Evolutionary conservation across 2,888 invertebrate genomes (phyloP).

Genomic region (Epicampocera succincta): DNA sequence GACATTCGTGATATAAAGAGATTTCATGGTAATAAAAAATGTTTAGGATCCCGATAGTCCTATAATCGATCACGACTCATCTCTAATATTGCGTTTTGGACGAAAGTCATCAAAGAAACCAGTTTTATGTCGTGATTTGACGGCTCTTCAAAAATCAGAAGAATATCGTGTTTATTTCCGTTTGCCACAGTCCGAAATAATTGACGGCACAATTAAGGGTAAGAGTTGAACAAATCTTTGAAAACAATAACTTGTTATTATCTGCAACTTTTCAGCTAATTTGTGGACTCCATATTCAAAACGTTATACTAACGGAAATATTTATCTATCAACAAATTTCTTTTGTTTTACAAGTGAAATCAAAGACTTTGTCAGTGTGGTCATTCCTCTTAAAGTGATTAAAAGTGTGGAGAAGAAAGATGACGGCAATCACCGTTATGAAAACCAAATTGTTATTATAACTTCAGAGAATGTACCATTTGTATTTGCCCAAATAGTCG

Average conservation of each 20-base stretch:
- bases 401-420: constrained; percentile 82
- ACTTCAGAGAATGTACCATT: constrained; percentile 91
- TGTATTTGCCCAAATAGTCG: constrained; percentile 93
- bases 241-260: background rate
- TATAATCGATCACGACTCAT: constrained; percentile 93
- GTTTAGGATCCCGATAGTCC: constrained; percentile 92
- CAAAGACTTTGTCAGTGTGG: constrained; percentile 89
- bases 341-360: constrained; percentile 98
- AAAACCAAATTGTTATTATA: constrained; percentile 87
- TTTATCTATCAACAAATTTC: constrained; percentile 96
- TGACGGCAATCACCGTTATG: constrained; percentile 80
- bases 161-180: constrained; percentile 92
- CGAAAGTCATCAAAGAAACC: constrained; percentile 96
- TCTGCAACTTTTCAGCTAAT: constrained; percentile 79
- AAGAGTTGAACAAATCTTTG: constrained; percentile 72
- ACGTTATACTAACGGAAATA: constrained; percentile 91
- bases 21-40: background rate
- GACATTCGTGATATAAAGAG: constrained; percentile 9
- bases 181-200: constrained; percentile 93
- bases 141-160: constrained; percentile 96
- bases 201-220: constrained; percentile 96
- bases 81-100: constrained; percentile 90
- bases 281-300: constrained; percentile 98
- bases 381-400: constrained; percentile 93
- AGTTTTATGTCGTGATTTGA: constrained; percentile 95